Conservation (phyloP, 2,888 invertebrate genomes). For the Yponomeuta plumbellus region DNA sequence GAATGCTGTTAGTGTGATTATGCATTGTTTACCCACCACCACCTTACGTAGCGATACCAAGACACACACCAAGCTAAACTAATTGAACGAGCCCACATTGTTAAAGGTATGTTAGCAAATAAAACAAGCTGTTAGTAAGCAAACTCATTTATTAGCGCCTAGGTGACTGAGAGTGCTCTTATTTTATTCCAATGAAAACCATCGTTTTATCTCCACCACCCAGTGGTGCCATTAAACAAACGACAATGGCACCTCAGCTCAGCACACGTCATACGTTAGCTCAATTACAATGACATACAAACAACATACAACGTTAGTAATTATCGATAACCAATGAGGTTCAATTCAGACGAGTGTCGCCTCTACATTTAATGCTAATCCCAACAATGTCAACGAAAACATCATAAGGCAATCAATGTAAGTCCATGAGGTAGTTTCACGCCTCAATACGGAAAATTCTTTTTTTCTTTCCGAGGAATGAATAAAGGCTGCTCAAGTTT, state of each 20-base stretch:
- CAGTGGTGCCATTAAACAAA: too few relatives aligned
- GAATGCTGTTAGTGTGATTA: too few relatives aligned
- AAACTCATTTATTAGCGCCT: slow-evolving; percentile 34
- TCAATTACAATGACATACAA: background rate
- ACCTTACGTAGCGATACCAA: background rate
- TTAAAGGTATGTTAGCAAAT: slow-evolving; percentile 33
- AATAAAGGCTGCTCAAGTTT: too few relatives aligned
- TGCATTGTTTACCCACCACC: background rate
- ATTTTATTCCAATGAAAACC: too few relatives aligned
- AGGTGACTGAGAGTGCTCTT: background rate
- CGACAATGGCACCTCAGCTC: too few relatives aligned
- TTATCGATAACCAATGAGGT: background rate
- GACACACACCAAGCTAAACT: background rate
- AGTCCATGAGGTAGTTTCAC: too few relatives aligned
- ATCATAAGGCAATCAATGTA: too few relatives aligned
- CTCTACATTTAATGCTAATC: background rate
- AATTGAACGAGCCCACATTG: slow-evolving; percentile 14
- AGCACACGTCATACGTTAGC: background rate
- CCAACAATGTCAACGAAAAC: too few relatives aligned
- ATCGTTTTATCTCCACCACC: too few relatives aligned
- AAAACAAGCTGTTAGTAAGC: slow-evolving; percentile 54
- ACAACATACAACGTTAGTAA: background rate
- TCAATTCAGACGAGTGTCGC: background rate
- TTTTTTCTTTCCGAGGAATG: too few relatives aligned
- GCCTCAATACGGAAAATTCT: too few relatives aligned